Evolutionary conservation across 2,888 invertebrate genomes (phyloP).

Genomic region (Lysandra bellargus): DNA sequence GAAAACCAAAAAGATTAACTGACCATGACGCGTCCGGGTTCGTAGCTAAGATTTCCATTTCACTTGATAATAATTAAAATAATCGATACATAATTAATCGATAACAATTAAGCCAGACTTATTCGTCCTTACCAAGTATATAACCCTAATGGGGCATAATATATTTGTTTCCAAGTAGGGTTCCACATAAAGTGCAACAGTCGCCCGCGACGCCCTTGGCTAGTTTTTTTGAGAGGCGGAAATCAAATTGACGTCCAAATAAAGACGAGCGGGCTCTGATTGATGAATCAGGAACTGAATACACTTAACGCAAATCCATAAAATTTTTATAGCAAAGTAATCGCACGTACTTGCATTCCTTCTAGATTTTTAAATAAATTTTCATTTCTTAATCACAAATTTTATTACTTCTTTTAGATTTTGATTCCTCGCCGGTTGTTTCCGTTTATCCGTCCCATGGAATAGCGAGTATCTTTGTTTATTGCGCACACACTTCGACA

Average conservation of each 20-base stretch:
- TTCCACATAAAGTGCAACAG: neutral
- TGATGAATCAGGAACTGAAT: conserved; percentile 24
- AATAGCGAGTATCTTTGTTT: too few species aligned
- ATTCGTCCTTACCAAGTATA: neutral
- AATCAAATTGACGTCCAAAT: neutral
- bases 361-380: neutral
- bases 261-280: conserved; percentile 5
- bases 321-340: neutral
- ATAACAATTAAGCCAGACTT: neutral
- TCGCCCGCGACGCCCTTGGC: conserved; percentile 10
- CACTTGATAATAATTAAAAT: too few species aligned
- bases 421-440: too few species aligned
- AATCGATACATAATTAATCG: too few species aligned
- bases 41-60: neutral
- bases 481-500: too few species aligned
- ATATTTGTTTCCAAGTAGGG: neutral
- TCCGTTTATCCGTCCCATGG: too few species aligned
- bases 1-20: too few species aligned
- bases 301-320: neutral
- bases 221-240: conserved; percentile 16
- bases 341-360: neutral
- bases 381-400: neutral
- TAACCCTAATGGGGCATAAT: neutral
- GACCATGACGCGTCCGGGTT: neutral
- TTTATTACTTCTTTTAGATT: neutral